phyloP scores from a whole-genome alignment of 2,797 vertebrate species.

The Ambastaia sidthimunki region DNA sequence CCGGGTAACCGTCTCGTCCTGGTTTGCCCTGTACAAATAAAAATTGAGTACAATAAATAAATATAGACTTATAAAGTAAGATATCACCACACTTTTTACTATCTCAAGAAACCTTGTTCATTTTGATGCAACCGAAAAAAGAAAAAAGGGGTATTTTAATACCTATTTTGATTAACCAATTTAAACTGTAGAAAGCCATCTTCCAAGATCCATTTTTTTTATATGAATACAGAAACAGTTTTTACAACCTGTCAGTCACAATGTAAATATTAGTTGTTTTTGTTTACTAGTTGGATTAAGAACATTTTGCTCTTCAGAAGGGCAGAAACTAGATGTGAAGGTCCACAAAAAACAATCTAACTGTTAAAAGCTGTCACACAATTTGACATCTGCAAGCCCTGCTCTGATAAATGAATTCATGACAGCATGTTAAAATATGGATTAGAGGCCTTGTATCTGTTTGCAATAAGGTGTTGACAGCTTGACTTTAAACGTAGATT shows the following conservation, averaged over 20 bases:
- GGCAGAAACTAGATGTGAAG: background rate
- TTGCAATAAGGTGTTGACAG: slow-evolving; percentile 13
- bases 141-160: no score
- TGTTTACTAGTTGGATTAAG: slow-evolving; percentile 8
- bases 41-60: slow-evolving; percentile 60
- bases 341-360: background rate
- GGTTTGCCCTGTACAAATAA: slow-evolving; percentile 92
- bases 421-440: slow-evolving; percentile 14
- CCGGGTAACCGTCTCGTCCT: slow-evolving; percentile 98
- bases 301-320: background rate
- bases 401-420: slow-evolving; percentile 13
- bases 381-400: slow-evolving; percentile 12
- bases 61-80: background rate
- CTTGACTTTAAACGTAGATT: slow-evolving; percentile 14
- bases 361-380: slow-evolving; percentile 7
- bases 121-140: background rate
- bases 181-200: background rate
- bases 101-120: background rate
- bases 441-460: slow-evolving; percentile 6
- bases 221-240: background rate
- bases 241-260: background rate
- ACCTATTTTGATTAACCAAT: background rate
- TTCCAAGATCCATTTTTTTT: background rate
- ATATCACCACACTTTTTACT: background rate
- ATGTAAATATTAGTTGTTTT: background rate